phyloP scores from a whole-genome alignment of 2,113 vertebrate species.

The Austrofundulus limnaeus region DNA sequence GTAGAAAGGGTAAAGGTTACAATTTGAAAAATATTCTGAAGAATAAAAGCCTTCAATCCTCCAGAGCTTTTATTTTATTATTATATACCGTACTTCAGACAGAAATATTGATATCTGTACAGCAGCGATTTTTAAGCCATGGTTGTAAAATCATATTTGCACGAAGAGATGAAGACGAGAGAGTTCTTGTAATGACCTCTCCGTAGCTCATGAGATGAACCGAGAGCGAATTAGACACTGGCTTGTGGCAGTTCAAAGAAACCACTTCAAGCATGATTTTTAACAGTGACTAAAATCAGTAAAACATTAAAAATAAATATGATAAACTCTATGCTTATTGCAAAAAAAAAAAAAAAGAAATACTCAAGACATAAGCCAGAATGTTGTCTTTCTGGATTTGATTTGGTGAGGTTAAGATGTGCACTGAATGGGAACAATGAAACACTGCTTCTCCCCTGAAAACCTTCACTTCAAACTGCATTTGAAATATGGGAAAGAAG shows the following conservation, averaged over 20 bases:
- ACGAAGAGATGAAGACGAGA: slow-evolving; percentile 44
- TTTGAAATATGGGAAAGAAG: slow-evolving; percentile 56
- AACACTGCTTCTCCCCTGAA: slow-evolving; percentile 27
- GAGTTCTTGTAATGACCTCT: slow-evolving; percentile 46
- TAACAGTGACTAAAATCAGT: slow-evolving; percentile 35
- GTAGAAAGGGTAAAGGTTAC: not conserved
- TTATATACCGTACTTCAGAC: slow-evolving; percentile 27
- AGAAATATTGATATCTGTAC: slow-evolving; percentile 44
- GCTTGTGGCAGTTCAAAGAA: slow-evolving; percentile 34
- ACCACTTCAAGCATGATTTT: slow-evolving; percentile 40
- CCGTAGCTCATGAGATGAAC: slow-evolving; percentile 31
- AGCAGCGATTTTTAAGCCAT: slow-evolving; percentile 16
- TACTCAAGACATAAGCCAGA: slow-evolving; percentile 32
- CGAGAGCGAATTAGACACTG: slow-evolving; percentile 39
- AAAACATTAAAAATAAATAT: slow-evolving; percentile 22
- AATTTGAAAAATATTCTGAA: slow-evolving; percentile 14
- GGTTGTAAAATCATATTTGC: slow-evolving; percentile 32
- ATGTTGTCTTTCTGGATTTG: slow-evolving; percentile 36
- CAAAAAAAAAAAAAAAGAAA: not conserved
- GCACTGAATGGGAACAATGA: slow-evolving; percentile 29
- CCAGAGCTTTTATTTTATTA: slow-evolving; percentile 13
- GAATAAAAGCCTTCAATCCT: slow-evolving; percentile 17
- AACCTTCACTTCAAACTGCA: slow-evolving; percentile 67
- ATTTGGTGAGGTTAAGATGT: slow-evolving; percentile 41
- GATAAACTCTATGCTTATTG: slow-evolving; percentile 52